These are phyloP conservation scores for Prionailurus viverrinus DNA, from an alignment of 2,113 vertebrate species.

Conservation along the genomic window DNA sequence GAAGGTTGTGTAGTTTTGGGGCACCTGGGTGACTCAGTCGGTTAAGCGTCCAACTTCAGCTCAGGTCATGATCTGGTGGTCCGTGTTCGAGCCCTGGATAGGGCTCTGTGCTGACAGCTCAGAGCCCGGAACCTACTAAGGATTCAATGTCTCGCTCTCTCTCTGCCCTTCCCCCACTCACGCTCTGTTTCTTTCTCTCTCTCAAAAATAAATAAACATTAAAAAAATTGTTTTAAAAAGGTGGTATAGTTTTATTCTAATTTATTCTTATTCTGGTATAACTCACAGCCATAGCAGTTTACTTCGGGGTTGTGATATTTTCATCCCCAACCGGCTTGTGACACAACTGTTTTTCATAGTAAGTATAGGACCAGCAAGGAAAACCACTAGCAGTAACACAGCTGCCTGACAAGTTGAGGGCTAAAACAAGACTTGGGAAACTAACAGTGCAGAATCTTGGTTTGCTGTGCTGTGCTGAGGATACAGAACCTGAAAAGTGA, in stretches of 20 bases:
- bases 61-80: no score
- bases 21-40: no score
- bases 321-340: not conserved
- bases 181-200: no score
- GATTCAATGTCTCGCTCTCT: no score
- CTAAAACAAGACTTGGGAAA: not conserved
- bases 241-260: not conserved
- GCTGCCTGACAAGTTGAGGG: not conserved
- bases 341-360: not conserved
- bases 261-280: not conserved
- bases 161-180: no score
- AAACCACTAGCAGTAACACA: not conserved
- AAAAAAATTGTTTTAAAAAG: not conserved
- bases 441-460: not conserved
- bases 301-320: not conserved
- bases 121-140: no score
- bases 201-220: no score
- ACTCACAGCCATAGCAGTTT: not conserved
- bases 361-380: not conserved
- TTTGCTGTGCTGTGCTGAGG: not conserved
- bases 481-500: not conserved
- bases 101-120: no score
- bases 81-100: no score
- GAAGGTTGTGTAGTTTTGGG: not conserved
- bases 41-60: no score